Conservation (phyloP, 2,888 invertebrate genomes). For the Agonopterix alstromeriana region DNA sequence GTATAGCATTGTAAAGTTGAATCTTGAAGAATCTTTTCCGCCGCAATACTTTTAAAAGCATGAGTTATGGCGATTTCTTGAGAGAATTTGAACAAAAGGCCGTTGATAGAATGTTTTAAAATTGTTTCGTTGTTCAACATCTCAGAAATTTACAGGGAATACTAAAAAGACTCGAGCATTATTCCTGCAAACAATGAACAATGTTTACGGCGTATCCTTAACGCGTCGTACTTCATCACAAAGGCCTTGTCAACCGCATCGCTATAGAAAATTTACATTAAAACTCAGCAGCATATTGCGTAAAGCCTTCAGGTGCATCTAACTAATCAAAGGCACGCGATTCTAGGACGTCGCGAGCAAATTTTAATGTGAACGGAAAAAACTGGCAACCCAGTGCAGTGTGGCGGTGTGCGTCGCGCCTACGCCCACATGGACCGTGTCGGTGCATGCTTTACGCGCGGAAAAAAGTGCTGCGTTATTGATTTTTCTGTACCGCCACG, state of each 20-base stretch:
- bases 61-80: slow-evolving; percentile 45
- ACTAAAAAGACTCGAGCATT: slow-evolving; percentile 4
- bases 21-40: slow-evolving; percentile 33
- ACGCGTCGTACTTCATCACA: neutral
- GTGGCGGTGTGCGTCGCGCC: slow-evolving; percentile 42
- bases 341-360: slow-evolving; percentile 37
- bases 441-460: slow-evolving; percentile 78
- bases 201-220: slow-evolving; percentile 15
- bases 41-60: slow-evolving; percentile 54
- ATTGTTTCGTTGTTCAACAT: slow-evolving; percentile 29
- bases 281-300: slow-evolving; percentile 19
- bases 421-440: slow-evolving; percentile 49
- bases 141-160: slow-evolving; percentile 8
- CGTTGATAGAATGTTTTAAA: slow-evolving; percentile 46
- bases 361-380: slow-evolving; percentile 62
- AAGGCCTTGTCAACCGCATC: neutral
- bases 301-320: slow-evolving; percentile 51
- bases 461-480: slow-evolving; percentile 78
- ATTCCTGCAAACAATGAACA: slow-evolving; percentile 13
- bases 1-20: slow-evolving; percentile 6
- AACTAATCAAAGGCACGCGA: slow-evolving; percentile 49
- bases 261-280: neutral
- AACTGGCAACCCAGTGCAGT: slow-evolving; percentile 57
- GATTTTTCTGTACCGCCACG: slow-evolving; percentile 74
- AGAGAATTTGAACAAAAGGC: slow-evolving; percentile 44